phyloP scores from a whole-genome alignment of 1,140 invertebrate genomes.

The Drosophila truncata region DNA sequence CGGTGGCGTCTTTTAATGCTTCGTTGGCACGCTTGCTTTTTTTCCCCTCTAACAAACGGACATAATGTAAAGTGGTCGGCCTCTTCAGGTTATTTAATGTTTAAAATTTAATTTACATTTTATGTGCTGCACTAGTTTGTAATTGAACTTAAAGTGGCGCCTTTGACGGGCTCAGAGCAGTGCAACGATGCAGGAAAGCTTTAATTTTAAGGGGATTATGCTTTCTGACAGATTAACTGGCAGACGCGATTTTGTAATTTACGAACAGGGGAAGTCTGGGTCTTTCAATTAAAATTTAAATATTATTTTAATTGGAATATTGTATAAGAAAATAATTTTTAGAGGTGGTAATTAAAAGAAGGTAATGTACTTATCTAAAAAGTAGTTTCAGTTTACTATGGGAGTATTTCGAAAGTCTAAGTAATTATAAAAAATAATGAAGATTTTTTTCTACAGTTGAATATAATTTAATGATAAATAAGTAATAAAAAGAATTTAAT shows the following conservation, averaged over 20 bases:
- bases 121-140: slow-evolving; percentile 54
- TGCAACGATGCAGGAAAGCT: slow-evolving; percentile 40
- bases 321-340: slow-evolving; percentile 6
- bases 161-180: slow-evolving; percentile 1
- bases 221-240: slow-evolving; percentile 24
- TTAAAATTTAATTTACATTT: slow-evolving; percentile 68
- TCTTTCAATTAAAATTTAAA: slow-evolving; percentile 15
- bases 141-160: slow-evolving; percentile 58
- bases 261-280: slow-evolving; percentile 32
- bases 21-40: slow-evolving; percentile 36
- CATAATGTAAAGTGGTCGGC: slow-evolving; percentile 47
- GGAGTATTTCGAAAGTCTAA: background rate
- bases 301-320: slow-evolving; percentile 22
- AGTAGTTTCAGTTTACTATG: background rate
- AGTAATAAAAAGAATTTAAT: too few species aligned
- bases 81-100: slow-evolving; percentile 28
- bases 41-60: slow-evolving; percentile 10
- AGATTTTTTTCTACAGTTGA: too few species aligned
- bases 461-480: too few species aligned
- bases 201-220: slow-evolving; percentile 35
- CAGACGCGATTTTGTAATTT: slow-evolving; percentile 24
- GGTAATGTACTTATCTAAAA: background rate
- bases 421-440: too few species aligned
- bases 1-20: slow-evolving; percentile 64
- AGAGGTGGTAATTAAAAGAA: background rate